Evolutionary conservation across 1,140 invertebrate species (phyloP).

Genomic region (Cotesia typhae): DNA sequence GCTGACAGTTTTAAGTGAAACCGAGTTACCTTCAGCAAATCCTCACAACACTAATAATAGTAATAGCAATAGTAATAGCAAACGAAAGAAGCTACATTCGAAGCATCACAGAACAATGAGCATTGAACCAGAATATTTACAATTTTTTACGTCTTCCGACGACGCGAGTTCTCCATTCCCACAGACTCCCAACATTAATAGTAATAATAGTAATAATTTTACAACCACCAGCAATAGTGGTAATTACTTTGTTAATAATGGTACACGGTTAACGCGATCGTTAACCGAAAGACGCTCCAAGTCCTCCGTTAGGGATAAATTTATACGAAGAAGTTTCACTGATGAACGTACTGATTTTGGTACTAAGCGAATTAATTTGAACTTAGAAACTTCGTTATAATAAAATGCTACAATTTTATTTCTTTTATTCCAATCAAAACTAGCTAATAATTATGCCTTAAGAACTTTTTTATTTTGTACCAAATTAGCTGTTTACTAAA

Average conservation of each 20-base stretch:
- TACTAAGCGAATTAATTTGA: conserved; percentile 53
- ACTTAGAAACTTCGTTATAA: conserved; percentile 63
- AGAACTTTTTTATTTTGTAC: no score
- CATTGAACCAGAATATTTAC: conserved; percentile 45
- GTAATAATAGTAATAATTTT: background rate
- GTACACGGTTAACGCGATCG: conserved; percentile 48
- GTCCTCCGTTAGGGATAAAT: conserved; percentile 39
- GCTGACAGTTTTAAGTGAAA: conserved; percentile 46
- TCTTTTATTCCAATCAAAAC: no score
- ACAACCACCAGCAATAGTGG: background rate
- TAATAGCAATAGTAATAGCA: conserved; percentile 11
- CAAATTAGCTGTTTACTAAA: no score
- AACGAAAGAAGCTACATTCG: conserved; percentile 25
- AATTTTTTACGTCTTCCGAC: conserved; percentile 17
- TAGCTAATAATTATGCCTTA: no score
- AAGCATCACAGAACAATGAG: conserved; percentile 47
- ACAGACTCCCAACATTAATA: background rate
- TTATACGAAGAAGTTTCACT: conserved; percentile 27
- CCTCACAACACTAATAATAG: conserved; percentile 16
- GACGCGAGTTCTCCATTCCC: conserved; percentile 4
- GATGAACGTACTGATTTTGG: conserved; percentile 35
- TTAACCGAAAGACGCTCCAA: conserved; percentile 52
- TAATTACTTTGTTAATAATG: conserved; percentile 12
- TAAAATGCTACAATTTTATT: background rate
- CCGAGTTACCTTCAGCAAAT: conserved; percentile 12